Conservation (phyloP, 2,113 vertebrate species). For the Deroptyus accipitrinus region DNA sequence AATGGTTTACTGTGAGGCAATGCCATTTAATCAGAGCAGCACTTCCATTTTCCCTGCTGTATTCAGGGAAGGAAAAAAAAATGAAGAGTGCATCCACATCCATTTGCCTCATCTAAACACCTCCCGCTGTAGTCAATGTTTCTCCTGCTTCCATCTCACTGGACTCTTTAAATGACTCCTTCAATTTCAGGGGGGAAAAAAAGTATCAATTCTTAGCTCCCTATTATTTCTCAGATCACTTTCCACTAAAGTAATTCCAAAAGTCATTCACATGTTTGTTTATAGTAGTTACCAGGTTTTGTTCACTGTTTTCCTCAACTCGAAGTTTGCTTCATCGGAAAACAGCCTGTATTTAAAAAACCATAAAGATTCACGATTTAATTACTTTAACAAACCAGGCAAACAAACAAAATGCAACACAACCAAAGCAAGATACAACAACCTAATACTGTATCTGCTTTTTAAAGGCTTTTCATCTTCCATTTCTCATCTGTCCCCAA, state of each 20-base stretch:
- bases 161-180: not conserved
- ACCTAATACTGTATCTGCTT: not conserved
- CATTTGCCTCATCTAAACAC: not conserved
- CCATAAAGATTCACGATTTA: not conserved
- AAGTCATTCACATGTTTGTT: not conserved
- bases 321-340: not conserved
- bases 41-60: not conserved
- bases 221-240: not conserved
- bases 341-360: not conserved
- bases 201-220: not conserved
- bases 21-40: not conserved
- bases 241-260: not conserved
- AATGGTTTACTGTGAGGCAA: not conserved
- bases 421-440: not conserved
- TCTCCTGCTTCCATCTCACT: not conserved
- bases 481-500: accelerated
- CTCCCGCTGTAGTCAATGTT: not conserved
- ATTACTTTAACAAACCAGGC: not conserved
- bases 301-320: not conserved
- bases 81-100: not conserved
- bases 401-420: not conserved
- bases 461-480: not conserved
- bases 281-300: not conserved
- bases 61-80: not conserved
- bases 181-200: not conserved